Evolutionary conservation across 1,140 invertebrate species (phyloP).

Genomic region (Drosophila aff.): DNA sequence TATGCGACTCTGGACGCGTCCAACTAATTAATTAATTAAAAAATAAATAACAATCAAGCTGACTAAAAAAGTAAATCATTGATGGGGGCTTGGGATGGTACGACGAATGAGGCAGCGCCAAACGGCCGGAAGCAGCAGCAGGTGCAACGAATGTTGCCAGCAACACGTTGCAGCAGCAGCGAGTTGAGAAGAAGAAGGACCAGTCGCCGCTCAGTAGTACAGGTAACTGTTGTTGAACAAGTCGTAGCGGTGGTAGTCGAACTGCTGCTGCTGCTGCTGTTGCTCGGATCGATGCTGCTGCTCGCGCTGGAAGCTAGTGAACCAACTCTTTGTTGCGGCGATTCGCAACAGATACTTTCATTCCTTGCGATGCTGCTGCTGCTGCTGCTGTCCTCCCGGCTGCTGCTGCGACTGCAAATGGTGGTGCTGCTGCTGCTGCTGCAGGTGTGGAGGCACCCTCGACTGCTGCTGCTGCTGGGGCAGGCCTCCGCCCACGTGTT

Average conservation of each 20-base stretch:
- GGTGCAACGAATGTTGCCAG: constrained; percentile 63
- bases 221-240: constrained; percentile 69
- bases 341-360: constrained; percentile 83
- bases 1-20: no score
- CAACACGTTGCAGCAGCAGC: constrained; percentile 62
- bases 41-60: constrained; percentile 79
- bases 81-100: constrained; percentile 30
- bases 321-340: constrained; percentile 81
- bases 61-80: constrained; percentile 60
- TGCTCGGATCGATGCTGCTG: constrained; percentile 56
- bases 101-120: constrained; percentile 30
- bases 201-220: constrained; percentile 58
- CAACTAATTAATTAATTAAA: constrained; percentile 54
- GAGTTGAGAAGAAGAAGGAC: constrained; percentile 18
- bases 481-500: constrained; percentile 36
- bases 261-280: constrained; percentile 46
- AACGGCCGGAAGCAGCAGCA: constrained; percentile 19
- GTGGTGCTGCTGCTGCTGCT: constrained; percentile 45
- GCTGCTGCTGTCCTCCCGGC: constrained; percentile 56
- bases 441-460: constrained; percentile 17
- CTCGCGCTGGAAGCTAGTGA: constrained; percentile 70
- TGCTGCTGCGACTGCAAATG: constrained; percentile 58
- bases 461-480: constrained; percentile 41
- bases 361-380: constrained; percentile 78
- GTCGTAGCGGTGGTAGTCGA: constrained; percentile 68